These are phyloP conservation scores for Pycnonotus jocosus DNA, from an alignment of 2,113 vertebrate species.

Conservation along the genomic window DNA sequence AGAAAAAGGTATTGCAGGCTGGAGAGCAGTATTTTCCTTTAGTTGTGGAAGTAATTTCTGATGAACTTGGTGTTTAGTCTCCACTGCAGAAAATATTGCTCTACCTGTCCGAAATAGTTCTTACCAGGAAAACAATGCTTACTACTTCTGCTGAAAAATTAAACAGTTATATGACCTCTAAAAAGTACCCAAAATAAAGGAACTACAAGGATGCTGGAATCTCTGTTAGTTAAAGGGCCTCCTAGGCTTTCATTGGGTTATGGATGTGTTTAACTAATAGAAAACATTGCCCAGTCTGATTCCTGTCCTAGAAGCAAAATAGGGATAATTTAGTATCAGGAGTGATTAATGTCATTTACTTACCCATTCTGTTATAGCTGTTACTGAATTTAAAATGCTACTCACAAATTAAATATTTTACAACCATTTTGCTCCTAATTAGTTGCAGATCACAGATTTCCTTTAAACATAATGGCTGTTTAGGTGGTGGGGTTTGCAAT, in stretches of 20 bases:
- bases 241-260: slow-evolving; percentile 46
- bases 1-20: background rate
- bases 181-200: slow-evolving; percentile 31
- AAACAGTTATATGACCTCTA: background rate
- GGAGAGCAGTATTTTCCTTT: background rate
- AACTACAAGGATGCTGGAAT: slow-evolving; percentile 4
- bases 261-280: slow-evolving; percentile 52
- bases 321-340: slow-evolving; percentile 63
- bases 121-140: background rate
- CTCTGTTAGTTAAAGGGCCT: slow-evolving; percentile 18
- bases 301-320: slow-evolving; percentile 50
- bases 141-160: slow-evolving; percentile 15
- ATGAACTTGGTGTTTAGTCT: slow-evolving; percentile 6
- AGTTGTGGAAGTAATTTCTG: slow-evolving; percentile 14
- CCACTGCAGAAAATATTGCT: background rate
- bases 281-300: slow-evolving; percentile 33
- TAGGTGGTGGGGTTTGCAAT: slow-evolving; percentile 12
- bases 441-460: slow-evolving; percentile 68
- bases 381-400: slow-evolving; percentile 62
- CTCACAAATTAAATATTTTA: slow-evolving; percentile 68
- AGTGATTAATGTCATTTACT: slow-evolving; percentile 63
- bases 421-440: slow-evolving; percentile 68
- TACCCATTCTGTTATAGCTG: slow-evolving; percentile 54
- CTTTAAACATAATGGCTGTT: slow-evolving; percentile 41
- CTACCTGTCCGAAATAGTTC: slow-evolving; percentile 13